Evolutionary conservation across 2,797 vertebrate species (phyloP), one percentile per base, ranked within the genome.

Genomic region (Delichon dasypus): DNA sequence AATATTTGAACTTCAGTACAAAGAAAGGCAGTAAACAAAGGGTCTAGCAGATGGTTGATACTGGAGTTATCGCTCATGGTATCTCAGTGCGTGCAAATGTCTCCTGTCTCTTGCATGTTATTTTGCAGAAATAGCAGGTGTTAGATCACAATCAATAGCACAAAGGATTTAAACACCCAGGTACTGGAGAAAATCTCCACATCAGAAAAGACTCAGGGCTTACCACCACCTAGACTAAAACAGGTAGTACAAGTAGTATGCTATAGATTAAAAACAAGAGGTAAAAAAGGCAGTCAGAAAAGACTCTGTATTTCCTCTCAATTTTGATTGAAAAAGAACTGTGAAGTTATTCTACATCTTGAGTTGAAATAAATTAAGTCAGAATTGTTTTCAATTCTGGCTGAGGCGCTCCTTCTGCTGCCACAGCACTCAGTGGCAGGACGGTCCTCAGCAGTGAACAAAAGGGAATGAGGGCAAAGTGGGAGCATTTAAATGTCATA

Each of bases 121-220:
- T 93, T 96, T 94, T 93, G 87, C 91, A 91, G 72, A 93, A 90
- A 34, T 30, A 71, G 74, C 48, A 77, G 38, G 19, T 93, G 85
- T 73, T 74, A 94, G 94, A 97, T 94, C 66, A 66, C 57, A 96
- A 96, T 96, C 94, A 93, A 89, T 44, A 85, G 42, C 64, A 83
- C 20, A 90, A 93, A 97, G 47, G 79, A 79, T 71, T 92, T 30
- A 51, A 93, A 80, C 60, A 67, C 64, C 29, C 51, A 91, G 67
- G 82, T 85, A 74, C n/a, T 54, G 40, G 51, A 83, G 78, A 71
- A 85, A 57, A 75, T 95, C 85, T 92, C 66, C 73, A 89, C 85
- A 92, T 95, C 92, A 95, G 76, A 94, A 92, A 88, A 77, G 11
- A 88, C 44, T 91, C 58, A 66, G 29, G 8, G 3, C 40, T 85